These are phyloP conservation scores for Eupithecia centaureata DNA, from an alignment of 2,888 invertebrate species.

Conservation along the genomic window DNA sequence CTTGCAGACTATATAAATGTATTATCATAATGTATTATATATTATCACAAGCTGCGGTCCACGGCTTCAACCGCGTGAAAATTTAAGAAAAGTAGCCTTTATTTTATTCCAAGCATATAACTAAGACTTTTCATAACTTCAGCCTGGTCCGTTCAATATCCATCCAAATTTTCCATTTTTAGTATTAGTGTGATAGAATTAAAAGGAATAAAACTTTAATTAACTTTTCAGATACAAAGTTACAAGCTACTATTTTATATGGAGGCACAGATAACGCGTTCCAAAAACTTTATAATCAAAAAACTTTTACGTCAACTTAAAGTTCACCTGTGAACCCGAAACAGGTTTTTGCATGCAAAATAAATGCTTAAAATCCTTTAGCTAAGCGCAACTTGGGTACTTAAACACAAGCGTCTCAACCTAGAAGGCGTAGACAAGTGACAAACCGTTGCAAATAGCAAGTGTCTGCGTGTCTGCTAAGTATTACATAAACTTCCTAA, in stretches of 20 bases:
- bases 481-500: background rate
- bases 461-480: background rate
- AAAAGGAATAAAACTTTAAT: background rate
- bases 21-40: too few species aligned
- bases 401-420: conserved; percentile 66
- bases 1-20: too few species aligned
- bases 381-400: conserved; percentile 52
- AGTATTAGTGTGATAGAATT: too few species aligned
- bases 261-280: conserved; percentile 4
- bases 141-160: too few species aligned
- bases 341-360: conserved; percentile 41
- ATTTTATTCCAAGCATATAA: too few species aligned
- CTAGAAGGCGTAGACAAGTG: conserved; percentile 15
- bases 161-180: too few species aligned
- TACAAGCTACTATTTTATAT: background rate
- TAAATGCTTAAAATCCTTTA: conserved; percentile 55
- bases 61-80: too few species aligned
- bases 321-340: conserved; percentile 31
- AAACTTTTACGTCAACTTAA: conserved; percentile 34
- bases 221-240: background rate
- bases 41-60: too few species aligned
- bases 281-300: conserved; percentile 34
- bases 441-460: background rate
- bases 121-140: too few species aligned
- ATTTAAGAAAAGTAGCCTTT: too few species aligned